Percentiles rank a stretch among this genome's conserved stretches.
Evolutionary conservation across 2,888 invertebrate genomes (phyloP).

Genomic region (Caenorhabditis panamensis): DNA sequence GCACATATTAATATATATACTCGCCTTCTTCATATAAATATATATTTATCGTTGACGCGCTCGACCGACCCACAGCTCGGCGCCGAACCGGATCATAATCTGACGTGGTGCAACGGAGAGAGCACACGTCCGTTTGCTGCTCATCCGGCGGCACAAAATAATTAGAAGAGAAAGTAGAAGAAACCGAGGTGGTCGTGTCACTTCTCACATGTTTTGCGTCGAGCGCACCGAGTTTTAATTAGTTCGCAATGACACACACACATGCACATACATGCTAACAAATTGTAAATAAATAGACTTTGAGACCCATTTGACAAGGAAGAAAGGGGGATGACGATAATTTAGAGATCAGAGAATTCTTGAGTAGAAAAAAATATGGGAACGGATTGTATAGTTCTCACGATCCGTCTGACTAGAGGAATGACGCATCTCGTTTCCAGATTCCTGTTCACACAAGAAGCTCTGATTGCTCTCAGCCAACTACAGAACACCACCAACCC

Average conservation of each 20-base stretch:
- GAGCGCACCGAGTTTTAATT: conserved; percentile 45
- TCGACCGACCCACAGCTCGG: background rate
- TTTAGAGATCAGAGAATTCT: background rate
- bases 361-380: background rate
- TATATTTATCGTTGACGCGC: conserved; percentile 25
- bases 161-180: conserved; percentile 25
- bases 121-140: conserved; percentile 1
- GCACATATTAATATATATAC: conserved; percentile 40
- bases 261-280: conserved; percentile 21
- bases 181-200: conserved; percentile 29
- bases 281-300: conserved; percentile 9
- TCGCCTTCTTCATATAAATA: conserved; percentile 10
- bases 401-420: background rate
- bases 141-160: conserved; percentile 21
- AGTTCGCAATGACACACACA: conserved; percentile 45
- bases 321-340: background rate
- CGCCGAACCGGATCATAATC: conserved; percentile 49
- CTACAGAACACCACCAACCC: conserved; percentile 10
- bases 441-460: conserved; percentile 15
- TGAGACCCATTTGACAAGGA: conserved; percentile 3
- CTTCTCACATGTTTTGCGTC: conserved; percentile 40
- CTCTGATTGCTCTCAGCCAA: conserved; percentile 17
- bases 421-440: conserved; percentile 19
- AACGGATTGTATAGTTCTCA: background rate
- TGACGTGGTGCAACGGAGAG: conserved; percentile 25